Evolutionary conservation across 2,113 vertebrate genomes (phyloP), one percentile per base, ranked within the genome.

Genomic region (Microtus montanus): DNA sequence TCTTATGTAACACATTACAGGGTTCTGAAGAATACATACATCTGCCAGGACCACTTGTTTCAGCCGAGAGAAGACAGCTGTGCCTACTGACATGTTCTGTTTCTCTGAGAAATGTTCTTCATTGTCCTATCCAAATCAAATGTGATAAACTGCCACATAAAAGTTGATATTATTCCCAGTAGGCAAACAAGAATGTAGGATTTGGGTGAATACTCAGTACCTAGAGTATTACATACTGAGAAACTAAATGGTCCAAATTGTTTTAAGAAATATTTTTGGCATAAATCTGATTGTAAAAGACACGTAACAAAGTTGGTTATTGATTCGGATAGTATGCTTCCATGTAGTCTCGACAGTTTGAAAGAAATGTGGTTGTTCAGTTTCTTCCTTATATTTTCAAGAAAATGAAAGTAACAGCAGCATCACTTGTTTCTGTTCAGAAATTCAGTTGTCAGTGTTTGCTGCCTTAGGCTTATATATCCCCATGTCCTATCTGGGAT

Each of bases 31-130:
- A 77, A 66, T 20, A n/a, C 4, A 5, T 0, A 0, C 5, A 5
- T 0, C 0, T 49, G 15, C 26, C 19, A 70, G 17, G 3, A 63
- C 38, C 41, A 14, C 90, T 87, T 83, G 44, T 87, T n/a, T 86
- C 41, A n/a, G 38, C 10, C 33, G 44, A 96, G 52, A 91, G 20
- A 88, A 96, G 88, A 80, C 58, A 91, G 47, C 84, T 93, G 90
- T 44, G 30, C 38, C 11, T n/a, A 28, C 0, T 35, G 61, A 41
- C 84, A 75, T 71, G 22, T 64, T 86, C 74, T 52, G 14, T 86
- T 79, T 79, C 71, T 90, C 52, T 71, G 93, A 95, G 66, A 93
- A 93, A 88, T 20, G 7, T 54, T 86, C 35, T n/a, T 95, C 35
- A 8, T 89, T 92, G 78, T 86, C 47, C 75, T 82, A 86, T 38